A percentile compares a stretch with the other conserved stretches of the same genome.
Conservation (phyloP, 2,888 invertebrate species). For the Barypeithes pellucidus region DNA sequence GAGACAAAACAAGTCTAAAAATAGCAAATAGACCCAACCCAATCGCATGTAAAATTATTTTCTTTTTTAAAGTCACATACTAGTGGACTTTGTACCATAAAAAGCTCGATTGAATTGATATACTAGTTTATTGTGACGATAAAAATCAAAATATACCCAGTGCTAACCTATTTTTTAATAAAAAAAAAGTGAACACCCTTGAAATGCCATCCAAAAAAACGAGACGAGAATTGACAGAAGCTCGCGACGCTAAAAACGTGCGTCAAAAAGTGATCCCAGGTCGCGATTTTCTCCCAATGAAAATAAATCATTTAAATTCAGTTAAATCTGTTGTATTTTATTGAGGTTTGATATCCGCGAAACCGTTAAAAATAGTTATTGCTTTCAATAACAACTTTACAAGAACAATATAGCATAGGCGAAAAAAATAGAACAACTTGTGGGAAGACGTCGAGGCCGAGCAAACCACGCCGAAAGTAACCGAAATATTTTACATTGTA, state of each 20-base stretch:
- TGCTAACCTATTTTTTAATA: too few species aligned
- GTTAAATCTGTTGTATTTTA: too few species aligned
- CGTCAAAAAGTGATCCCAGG: too few species aligned
- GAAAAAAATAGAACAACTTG: conserved; percentile 25
- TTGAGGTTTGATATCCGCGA: not conserved
- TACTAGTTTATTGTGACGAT: too few species aligned
- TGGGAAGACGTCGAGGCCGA: conserved; percentile 21
- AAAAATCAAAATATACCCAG: too few species aligned
- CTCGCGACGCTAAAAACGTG: too few species aligned
- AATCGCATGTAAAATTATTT: conserved; percentile 26
- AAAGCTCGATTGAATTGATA: too few species aligned
- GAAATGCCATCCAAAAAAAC: too few species aligned
- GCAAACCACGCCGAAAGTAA: conserved; percentile 12
- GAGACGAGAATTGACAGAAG: too few species aligned
- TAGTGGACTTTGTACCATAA: not conserved
- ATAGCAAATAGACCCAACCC: conserved; percentile 37
- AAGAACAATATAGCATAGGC: conserved; percentile 14
- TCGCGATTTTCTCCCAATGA: too few species aligned
- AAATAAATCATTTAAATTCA: too few species aligned
- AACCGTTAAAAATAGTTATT: conserved; percentile 16
- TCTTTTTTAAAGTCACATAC: not conserved
- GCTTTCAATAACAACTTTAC: conserved; percentile 7
- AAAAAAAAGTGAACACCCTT: too few species aligned
- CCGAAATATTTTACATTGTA: conserved; percentile 15
- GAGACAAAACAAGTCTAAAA: conserved; percentile 53